Base-by-base conservation (phyloP, 2,888 invertebrate species). In the Plagodis dolabraria region DNA sequence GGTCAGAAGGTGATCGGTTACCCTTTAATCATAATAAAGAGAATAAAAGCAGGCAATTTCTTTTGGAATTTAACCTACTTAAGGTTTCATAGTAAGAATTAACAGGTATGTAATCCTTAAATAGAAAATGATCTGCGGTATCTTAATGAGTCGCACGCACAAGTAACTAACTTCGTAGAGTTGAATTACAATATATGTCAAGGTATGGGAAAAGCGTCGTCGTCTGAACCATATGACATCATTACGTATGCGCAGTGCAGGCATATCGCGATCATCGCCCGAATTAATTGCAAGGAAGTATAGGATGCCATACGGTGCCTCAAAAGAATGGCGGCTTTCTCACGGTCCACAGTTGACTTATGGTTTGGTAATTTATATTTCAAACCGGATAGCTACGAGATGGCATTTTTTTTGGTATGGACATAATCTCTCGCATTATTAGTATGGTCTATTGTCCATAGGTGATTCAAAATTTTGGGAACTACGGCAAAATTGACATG, bases 241-340 rank as follows among this genome's bases (percentile, higher is more conserved):
- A 88, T 91, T 88, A 82, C 66, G 79, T 84, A 90, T 91, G 82
- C 87, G 79, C 77, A 72, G 75, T 79, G 77, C 71, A 72, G 68
- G 76, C 82, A 80, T 91, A 92, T 92, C 92, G 83, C 78, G 80
- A 83, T 82, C 83, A 88, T 89, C 89, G 79, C 79, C 74, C 76
- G 83, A 88, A 89, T 90, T 91, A 90, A 91, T 90, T 83, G 87
- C 87, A 88, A 92, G 89, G 87, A 91, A 87, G 79, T 82, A 76
- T 77, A 72, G 76, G 74, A 83, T 75, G 77, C 86, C 92, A 91
- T 90, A 89, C 84, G 86, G 85, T 72, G 77, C 78, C 77, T 74
- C 70, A 64, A 83, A 82, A 76, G 77, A 80, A 72, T 69, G 61
- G 72, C 51, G 63, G 58, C 76, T 60, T 90, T 92, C 91, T 85